Percentiles rank a stretch among this genome's conserved stretches.
These are phyloP conservation scores for Hofmannophila pseudospretella DNA, from an alignment of 2,888 invertebrate species.

Conservation along the genomic window DNA sequence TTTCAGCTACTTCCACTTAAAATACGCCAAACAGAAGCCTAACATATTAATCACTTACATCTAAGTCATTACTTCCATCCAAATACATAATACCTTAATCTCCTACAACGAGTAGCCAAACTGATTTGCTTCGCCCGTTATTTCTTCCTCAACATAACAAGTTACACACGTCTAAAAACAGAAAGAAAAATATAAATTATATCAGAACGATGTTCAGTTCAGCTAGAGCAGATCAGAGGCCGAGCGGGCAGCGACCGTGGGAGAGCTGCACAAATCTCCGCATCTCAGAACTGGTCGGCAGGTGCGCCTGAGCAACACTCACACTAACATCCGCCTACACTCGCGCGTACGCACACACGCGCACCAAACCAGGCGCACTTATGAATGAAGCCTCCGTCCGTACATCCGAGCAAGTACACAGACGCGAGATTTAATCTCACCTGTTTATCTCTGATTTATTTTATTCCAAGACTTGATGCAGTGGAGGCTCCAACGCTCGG, in stretches of 20 bases:
- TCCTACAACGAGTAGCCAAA: too few relatives aligned
- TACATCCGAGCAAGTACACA: slow-evolving; percentile 27
- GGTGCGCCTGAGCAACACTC: slow-evolving; percentile 56
- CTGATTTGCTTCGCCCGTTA: background rate
- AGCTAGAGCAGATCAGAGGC: slow-evolving; percentile 64
- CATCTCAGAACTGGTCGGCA: slow-evolving; percentile 78
- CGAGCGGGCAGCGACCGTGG: slow-evolving; percentile 74
- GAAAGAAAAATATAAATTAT: slow-evolving; percentile 60
- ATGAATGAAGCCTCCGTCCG: slow-evolving; percentile 63
- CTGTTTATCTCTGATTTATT: slow-evolving; percentile 76
- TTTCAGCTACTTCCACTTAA: too few relatives aligned
- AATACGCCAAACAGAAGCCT: too few relatives aligned
- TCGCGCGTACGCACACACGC: slow-evolving; percentile 29
- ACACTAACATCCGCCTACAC: slow-evolving; percentile 27
- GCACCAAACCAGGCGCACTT: slow-evolving; percentile 58
- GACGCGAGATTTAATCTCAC: slow-evolving; percentile 49
- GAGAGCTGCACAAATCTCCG: slow-evolving; percentile 77
- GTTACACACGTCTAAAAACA: slow-evolving; percentile 16
- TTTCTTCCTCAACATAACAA: background rate
- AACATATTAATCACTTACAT: too few relatives aligned
- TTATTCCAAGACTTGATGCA: slow-evolving; percentile 67
- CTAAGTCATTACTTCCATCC: too few relatives aligned
- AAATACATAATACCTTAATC: too few relatives aligned
- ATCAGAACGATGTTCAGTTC: slow-evolving; percentile 59
- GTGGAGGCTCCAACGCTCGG: too few relatives aligned